phyloP scores from a whole-genome alignment of 2,113 vertebrate genomes.

The Rhipidura dahli region DNA sequence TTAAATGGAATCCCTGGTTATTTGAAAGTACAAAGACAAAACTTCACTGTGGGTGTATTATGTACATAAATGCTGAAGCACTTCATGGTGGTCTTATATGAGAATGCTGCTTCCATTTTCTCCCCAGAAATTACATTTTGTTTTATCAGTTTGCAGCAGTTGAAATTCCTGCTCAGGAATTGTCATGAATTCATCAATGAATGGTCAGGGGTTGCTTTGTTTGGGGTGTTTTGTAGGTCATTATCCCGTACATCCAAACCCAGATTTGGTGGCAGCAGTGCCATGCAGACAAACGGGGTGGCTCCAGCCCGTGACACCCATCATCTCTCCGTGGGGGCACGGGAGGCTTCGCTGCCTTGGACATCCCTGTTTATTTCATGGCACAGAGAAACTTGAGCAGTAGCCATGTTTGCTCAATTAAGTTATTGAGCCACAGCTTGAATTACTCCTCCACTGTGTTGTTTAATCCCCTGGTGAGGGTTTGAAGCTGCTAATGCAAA shows the following conservation, averaged over 20 bases:
- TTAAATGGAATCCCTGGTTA: not conserved
- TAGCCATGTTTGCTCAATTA: not conserved
- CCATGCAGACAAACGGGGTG: not conserved
- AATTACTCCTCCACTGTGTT: not conserved
- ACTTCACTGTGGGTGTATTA: not conserved
- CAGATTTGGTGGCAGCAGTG: not conserved
- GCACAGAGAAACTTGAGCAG: not conserved
- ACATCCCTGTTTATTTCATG: not conserved
- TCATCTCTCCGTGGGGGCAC: not conserved
- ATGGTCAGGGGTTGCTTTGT: not conserved
- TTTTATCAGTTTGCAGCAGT: not conserved
- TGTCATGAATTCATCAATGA: not conserved
- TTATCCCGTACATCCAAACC: not conserved
- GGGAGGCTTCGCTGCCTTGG: not conserved
- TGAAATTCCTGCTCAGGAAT: not conserved
- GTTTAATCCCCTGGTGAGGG: not conserved
- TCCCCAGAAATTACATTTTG: not conserved
- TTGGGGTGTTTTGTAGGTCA: not conserved
- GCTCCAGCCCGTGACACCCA: not conserved
- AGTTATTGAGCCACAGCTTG: not conserved
- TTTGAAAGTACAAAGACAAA: not conserved
- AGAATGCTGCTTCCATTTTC: not conserved
- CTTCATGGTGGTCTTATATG: not conserved
- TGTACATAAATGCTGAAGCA: not conserved
- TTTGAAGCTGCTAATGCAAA: not conserved